These are phyloP conservation scores for Suncus etruscus DNA, from an alignment of 2,113 vertebrate genomes.

Conservation along the genomic window DNA sequence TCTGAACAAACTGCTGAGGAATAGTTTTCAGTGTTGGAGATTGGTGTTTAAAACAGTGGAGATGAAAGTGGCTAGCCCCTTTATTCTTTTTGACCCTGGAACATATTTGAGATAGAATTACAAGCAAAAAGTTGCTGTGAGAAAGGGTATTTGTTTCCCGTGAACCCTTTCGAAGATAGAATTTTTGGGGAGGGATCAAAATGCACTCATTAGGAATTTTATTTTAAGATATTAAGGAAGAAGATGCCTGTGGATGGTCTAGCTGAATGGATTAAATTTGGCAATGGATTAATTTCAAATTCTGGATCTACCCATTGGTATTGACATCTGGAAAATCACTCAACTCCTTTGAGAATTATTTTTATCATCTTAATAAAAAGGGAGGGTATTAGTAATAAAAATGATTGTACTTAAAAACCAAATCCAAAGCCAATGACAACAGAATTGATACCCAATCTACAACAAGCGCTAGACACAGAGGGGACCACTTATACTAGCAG, in stretches of 20 bases:
- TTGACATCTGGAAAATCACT: neutral
- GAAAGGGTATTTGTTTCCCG: neutral
- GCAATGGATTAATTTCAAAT: neutral
- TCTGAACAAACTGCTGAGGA: neutral
- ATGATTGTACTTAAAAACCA: too few relatives aligned
- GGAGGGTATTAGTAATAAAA: too few relatives aligned
- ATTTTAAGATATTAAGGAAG: neutral
- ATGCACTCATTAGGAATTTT: neutral
- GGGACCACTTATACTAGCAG: too few relatives aligned
- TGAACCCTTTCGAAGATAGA: neutral
- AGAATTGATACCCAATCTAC: too few relatives aligned
- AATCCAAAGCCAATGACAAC: too few relatives aligned
- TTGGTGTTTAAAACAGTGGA: neutral
- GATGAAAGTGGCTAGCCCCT: neutral
- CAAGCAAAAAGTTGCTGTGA: neutral
- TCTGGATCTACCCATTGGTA: neutral
- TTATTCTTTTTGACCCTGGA: neutral
- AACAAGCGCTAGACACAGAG: too few relatives aligned
- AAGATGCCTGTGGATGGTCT: neutral
- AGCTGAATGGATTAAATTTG: neutral
- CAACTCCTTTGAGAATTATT: neutral
- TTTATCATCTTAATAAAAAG: neutral
- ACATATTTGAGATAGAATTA: neutral
- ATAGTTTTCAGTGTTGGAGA: neutral
- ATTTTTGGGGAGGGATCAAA: neutral